phyloP scores from a whole-genome alignment of 1,140 invertebrate genomes.

The Dendroctonus ponderosae region DNA sequence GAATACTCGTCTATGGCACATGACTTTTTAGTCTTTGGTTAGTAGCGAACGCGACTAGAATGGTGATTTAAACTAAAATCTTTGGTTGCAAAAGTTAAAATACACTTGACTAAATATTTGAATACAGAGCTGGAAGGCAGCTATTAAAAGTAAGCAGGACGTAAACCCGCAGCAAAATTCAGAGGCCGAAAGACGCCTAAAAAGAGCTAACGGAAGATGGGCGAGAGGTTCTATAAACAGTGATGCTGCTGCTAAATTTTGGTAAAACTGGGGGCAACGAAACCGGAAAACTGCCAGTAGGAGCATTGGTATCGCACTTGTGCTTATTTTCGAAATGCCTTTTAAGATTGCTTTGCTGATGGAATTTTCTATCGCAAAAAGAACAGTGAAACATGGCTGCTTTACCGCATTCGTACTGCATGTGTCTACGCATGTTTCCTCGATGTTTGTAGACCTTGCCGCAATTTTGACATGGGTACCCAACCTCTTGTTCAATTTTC shows the following conservation, averaged over 20 bases:
- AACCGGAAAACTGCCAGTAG: background rate
- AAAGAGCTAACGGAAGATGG: slow-evolving; percentile 12
- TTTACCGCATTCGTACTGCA: slow-evolving; percentile 53
- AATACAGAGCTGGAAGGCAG: no score
- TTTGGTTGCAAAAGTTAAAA: no score
- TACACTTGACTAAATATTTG: no score
- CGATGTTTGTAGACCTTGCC: slow-evolving; percentile 55
- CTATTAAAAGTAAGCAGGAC: no score
- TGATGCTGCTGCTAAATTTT: slow-evolving; percentile 44
- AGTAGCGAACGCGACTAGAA: no score
- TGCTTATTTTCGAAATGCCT: slow-evolving; percentile 49
- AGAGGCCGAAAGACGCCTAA: slow-evolving; percentile 20
- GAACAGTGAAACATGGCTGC: slow-evolving; percentile 52
- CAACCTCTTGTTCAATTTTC: slow-evolving; percentile 43
- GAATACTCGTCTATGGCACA: no score
- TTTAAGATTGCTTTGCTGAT: slow-evolving; percentile 54
- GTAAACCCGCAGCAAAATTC: background rate
- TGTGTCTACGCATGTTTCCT: slow-evolving; percentile 53
- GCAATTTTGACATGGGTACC: slow-evolving; percentile 52
- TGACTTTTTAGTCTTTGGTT: no score
- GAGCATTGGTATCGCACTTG: slow-evolving; percentile 16
- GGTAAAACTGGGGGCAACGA: slow-evolving; percentile 27
- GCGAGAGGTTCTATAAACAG: slow-evolving; percentile 40
- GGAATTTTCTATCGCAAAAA: slow-evolving; percentile 53
- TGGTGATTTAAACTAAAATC: no score